Conservation (phyloP, 2,113 vertebrate genomes). For the Collichthys lucidus region DNA sequence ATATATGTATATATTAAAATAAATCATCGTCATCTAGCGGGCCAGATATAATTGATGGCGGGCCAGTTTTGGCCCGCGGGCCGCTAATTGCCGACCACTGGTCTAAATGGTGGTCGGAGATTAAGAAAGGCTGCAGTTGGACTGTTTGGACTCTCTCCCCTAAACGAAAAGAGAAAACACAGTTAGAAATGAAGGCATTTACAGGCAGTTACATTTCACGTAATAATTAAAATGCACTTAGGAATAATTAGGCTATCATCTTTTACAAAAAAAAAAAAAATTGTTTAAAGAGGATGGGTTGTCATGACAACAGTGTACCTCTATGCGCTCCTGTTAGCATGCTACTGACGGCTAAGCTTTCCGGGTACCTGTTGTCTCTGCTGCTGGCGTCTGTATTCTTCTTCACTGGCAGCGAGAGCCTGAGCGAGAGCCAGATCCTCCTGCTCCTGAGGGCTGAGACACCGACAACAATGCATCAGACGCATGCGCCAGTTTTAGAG, state of each 20-base stretch:
- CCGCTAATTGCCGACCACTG: no score
- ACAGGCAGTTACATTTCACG: neutral
- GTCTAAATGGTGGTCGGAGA: conserved; percentile 25
- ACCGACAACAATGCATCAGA: conserved; percentile 16
- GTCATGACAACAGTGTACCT: conserved; percentile 75
- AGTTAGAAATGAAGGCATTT: conserved; percentile 35
- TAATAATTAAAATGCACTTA: neutral
- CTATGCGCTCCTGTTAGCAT: conserved; percentile 75
- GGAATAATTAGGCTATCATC: conserved; percentile 9
- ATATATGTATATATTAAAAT: no score
- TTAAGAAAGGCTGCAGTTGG: conserved; percentile 84
- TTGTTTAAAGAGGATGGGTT: conserved; percentile 17
- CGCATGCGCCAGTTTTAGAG: no score
- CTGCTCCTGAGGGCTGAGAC: conserved; percentile 92
- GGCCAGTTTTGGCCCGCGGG: no score
- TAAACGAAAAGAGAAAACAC: conserved; percentile 46
- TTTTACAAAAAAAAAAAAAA: conserved; percentile 22
- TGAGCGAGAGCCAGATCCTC: conserved; percentile 95
- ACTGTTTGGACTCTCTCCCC: conserved; percentile 81
- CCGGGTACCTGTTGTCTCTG: conserved; percentile 88
- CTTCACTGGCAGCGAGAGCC: conserved; percentile 95
- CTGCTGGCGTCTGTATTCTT: conserved; percentile 90
- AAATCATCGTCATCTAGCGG: no score
- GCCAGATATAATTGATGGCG: no score
- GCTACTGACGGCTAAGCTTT: conserved; percentile 82